Evolutionary conservation across 2,113 vertebrate species (phyloP), one percentile per base, ranked within the genome.

Genomic region (Saguinus imperator): DNA sequence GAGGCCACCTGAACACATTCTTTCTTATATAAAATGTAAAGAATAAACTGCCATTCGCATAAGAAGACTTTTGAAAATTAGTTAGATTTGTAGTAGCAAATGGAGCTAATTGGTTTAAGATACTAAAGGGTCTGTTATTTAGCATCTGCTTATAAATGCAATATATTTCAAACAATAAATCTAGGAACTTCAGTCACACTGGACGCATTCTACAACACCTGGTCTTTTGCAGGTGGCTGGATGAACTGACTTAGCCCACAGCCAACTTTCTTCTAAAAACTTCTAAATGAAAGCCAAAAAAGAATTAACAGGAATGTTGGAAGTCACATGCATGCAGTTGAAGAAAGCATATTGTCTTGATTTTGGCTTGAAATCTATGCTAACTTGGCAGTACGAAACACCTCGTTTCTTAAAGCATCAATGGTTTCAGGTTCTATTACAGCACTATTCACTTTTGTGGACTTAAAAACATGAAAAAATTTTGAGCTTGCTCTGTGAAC

Each of bases 251-350:
- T 89, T 37, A 94, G 50, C 23, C 27, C 35, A 87, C 13, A 7
- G 48, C 10, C 82, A 95, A 14, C 32, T 95, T 95, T 83, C 85
- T 94, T 81, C 72, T 48, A 58, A 45, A 93, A 91, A 55, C 23
- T 77, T 95, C 43, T 75, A 89, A 77, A 70, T 45, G 43, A 88
- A 84, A 92, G 57, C 58, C 79, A 61, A 95, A 96, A 92, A 87
- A 97, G 77, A 91, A 97, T 80, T 40, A 72, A 45, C 0, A 6
- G 66, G 40, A 14, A 17, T 91, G 3, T 66, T 96, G 83, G 89
- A 97, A 97, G 93, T 96, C 88, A 98, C 96, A 98, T 96, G 25
- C 87, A 97, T 90, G 96, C n/a, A 95, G 79, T n/a, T 96, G n/a
- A 94, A 94, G 77, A 86, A 89, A 93, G 75, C 21, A 48, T 79